phyloP scores from a whole-genome alignment of 2,888 invertebrate species.

The Chrysomela aeneicollis region DNA sequence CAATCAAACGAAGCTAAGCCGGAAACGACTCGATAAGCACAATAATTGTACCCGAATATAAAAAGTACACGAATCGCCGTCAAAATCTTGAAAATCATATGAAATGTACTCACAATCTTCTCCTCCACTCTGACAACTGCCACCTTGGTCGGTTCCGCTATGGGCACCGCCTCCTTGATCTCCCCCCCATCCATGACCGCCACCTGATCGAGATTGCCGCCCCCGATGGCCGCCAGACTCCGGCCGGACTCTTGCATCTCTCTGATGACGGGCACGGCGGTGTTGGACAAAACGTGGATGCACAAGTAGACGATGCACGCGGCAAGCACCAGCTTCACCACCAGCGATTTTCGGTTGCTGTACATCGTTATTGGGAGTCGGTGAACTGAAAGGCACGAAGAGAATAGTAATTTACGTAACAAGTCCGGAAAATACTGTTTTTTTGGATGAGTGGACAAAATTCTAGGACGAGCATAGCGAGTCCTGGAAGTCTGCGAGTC shows the following conservation, averaged over 20 bases:
- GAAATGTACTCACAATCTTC: conserved; percentile 23
- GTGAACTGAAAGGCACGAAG: conserved; percentile 10
- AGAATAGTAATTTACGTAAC: too few relatives aligned
- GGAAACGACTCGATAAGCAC: too few relatives aligned
- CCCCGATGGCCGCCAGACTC: conserved; percentile 59
- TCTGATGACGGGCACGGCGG: conserved; percentile 51
- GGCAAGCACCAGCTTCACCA: conserved; percentile 53
- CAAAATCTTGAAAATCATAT: too few relatives aligned
- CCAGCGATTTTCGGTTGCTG: conserved; percentile 53
- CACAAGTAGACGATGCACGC: conserved; percentile 51
- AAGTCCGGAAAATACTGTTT: too few relatives aligned
- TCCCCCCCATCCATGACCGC: conserved; percentile 40
- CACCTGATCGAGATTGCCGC: conserved; percentile 40
- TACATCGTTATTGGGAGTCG: conserved; percentile 49
- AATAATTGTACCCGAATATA: too few relatives aligned
- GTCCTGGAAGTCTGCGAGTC: too few relatives aligned
- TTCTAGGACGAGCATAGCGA: too few relatives aligned
- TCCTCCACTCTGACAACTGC: conserved; percentile 9
- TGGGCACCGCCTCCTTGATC: conserved; percentile 20
- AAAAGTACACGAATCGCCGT: too few relatives aligned
- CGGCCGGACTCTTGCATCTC: conserved; percentile 61
- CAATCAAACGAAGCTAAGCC: too few relatives aligned
- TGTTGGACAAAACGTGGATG: conserved; percentile 54
- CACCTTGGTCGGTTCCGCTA: conserved; percentile 35
- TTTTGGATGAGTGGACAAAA: too few relatives aligned